These are phyloP conservation scores for Condylura cristata DNA, from an alignment of 2,113 vertebrate species.

Conservation along the genomic window DNA sequence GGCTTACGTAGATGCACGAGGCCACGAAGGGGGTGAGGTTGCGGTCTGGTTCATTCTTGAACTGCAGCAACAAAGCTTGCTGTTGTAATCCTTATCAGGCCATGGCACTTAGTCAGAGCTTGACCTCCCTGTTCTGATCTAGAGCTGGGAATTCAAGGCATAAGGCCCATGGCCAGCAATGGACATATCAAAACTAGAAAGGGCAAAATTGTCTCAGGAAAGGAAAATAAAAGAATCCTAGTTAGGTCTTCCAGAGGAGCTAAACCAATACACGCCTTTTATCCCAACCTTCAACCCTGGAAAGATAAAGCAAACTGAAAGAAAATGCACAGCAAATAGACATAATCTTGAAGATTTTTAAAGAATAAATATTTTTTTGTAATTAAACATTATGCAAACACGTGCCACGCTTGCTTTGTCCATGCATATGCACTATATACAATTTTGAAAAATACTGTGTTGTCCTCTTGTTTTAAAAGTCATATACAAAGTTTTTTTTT, in stretches of 20 bases:
- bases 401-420: constrained; percentile 98
- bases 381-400: constrained; percentile 99
- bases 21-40: not conserved
- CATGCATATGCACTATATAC: constrained; percentile 99
- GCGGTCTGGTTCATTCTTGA: constrained; percentile 2
- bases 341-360: constrained; percentile 94
- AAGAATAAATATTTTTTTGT: constrained; percentile 99
- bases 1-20: constrained; percentile 17
- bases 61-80: not conserved
- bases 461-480: constrained; percentile 93
- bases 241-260: constrained; percentile 71
- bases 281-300: constrained; percentile 83
- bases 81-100: not conserved
- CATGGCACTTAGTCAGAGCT: not conserved
- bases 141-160: constrained; percentile 65
- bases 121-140: not conserved
- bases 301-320: constrained; percentile 85
- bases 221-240: constrained; percentile 70
- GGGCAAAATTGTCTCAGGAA: constrained; percentile 64
- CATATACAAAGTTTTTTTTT: constrained; percentile 89
- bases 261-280: constrained; percentile 75
- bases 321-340: constrained; percentile 95
- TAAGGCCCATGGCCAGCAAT: constrained; percentile 63
- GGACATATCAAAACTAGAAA: constrained; percentile 69
- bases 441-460: constrained; percentile 99